Evolutionary conservation across 2,797 vertebrate genomes (phyloP), one percentile per base, ranked within the genome.

Genomic region (Peromyscus attwateri): DNA sequence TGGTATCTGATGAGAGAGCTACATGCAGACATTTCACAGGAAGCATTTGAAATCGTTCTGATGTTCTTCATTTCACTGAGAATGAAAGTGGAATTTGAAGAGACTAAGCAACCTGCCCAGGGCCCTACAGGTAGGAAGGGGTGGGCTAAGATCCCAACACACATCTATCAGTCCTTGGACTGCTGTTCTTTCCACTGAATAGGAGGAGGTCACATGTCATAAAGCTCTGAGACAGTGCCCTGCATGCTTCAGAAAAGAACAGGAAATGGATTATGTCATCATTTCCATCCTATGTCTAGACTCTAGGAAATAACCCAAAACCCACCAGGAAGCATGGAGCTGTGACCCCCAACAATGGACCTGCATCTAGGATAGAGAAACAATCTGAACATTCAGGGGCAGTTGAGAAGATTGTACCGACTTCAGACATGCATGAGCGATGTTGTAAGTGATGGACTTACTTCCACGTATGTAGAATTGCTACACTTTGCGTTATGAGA

Each of bases 281-380:
- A 82, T 75, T 97, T 94, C 95, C 94, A 94, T 95, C 85, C 91
- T 80, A 57, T 82, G 95, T 98, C 97, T 97, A 97, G 97, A 97
- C 97, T 95, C 82, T 94, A 96, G 96, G 95, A 97, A 97, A 75
- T 92, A 97, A 97, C 77, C 88, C 89, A 83, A 92, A 87, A 89
- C 89, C 85, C 55, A 76, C 64, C 57, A 95, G 87, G 95, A 97
- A 96, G 76, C 92, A 89, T 0, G 16, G 46, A 71, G n/a, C 92
- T 87, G 13, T 81, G 95, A 96, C 68, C n/a, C 3, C 68, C 95
- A 75, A 21, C 68, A n/a, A 43, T 64, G 79, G 60, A 62, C 88
- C 92, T 34, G 85, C 81, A 90, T 64, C 46, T 49, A 85, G 57
- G 87, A 81, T 4, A 40, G 46, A 91, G 87, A 68, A 91, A 77